Percentiles rank a stretch among this genome's conserved stretches.
Evolutionary conservation across 2,797 vertebrate species (phyloP).

Genomic region (Limnodromus scolopaceus): DNA sequence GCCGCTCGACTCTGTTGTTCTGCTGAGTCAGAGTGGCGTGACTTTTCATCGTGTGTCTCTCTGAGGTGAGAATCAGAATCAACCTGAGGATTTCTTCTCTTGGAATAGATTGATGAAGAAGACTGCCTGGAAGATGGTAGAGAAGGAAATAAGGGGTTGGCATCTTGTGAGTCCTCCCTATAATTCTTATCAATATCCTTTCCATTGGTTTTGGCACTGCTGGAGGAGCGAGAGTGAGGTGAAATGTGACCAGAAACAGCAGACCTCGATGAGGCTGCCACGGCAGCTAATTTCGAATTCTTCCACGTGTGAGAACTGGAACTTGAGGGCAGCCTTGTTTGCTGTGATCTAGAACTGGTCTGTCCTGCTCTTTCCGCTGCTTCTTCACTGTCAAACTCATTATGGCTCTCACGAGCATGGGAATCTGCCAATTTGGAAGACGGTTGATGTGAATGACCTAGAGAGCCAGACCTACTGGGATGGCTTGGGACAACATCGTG

Average conservation of each 20-base stretch:
- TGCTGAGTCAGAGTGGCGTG: background rate
- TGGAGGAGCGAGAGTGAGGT: conserved; percentile 48
- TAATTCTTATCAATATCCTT: conserved; percentile 62
- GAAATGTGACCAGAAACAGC: conserved; percentile 43
- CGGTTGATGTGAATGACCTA: conserved; percentile 28
- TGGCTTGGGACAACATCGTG: conserved; percentile 60
- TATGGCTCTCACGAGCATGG: background rate
- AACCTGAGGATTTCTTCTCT: conserved; percentile 57
- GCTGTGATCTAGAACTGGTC: conserved; percentile 61
- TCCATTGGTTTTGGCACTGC: conserved; percentile 17
- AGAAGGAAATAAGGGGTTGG: conserved; percentile 47
- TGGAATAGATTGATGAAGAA: conserved; percentile 47
- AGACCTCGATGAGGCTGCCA: conserved; percentile 1
- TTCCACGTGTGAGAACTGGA: conserved; percentile 62
- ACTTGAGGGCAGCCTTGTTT: conserved; percentile 6
- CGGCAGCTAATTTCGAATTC: conserved; percentile 24
- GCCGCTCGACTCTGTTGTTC: background rate
- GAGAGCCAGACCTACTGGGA: conserved; percentile 65
- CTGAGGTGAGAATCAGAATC: conserved; percentile 16
- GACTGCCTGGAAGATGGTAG: conserved; percentile 66
- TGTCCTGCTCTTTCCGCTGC: conserved; percentile 68
- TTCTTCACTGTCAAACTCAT: conserved; percentile 64
- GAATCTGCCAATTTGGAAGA: conserved; percentile 58
- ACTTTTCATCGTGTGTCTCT: conserved; percentile 4
- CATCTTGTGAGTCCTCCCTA: conserved; percentile 49